Evolutionary conservation across 2,888 invertebrate species (phyloP).

Genomic region (Lissocephala sabroskyi): DNA sequence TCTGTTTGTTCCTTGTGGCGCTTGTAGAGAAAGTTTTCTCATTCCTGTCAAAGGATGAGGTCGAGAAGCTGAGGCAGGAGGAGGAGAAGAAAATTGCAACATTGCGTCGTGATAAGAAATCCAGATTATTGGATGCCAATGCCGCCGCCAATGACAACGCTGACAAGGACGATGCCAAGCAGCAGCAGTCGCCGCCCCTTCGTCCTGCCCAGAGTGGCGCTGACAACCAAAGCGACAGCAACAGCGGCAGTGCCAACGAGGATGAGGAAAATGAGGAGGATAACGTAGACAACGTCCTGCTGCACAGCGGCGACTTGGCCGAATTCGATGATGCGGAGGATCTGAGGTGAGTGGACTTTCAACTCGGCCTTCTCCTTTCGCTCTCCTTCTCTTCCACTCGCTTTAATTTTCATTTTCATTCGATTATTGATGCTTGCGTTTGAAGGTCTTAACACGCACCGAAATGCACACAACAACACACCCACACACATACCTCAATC

Average conservation of each 20-base stretch:
- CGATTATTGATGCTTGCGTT: constrained; percentile 30
- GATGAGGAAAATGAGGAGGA: constrained; percentile 34
- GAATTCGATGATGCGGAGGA: constrained; percentile 63
- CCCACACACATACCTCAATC: constrained; percentile 6
- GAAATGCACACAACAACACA: constrained; percentile 45
- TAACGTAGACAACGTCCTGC: constrained; percentile 45
- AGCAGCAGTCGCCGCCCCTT: too few species aligned
- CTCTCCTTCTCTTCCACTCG: constrained; percentile 1
- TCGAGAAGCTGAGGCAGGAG: constrained; percentile 94
- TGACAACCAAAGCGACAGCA: constrained; percentile 40
- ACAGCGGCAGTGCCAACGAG: constrained; percentile 33
- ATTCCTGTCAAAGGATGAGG: constrained; percentile 93
- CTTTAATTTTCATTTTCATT: constrained; percentile 5
- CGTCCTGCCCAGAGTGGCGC: too few species aligned
- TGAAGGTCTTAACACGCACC: constrained; percentile 47
- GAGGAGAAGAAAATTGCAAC: constrained; percentile 90
- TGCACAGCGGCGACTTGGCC: constrained; percentile 22
- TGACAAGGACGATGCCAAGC: constrained; percentile 55
- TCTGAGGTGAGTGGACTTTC: constrained; percentile 60
- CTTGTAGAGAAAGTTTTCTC: constrained; percentile 91
- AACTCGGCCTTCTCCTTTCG: constrained; percentile 33
- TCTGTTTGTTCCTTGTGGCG: too few species aligned
- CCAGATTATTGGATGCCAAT: constrained; percentile 69
- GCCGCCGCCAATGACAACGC: constrained; percentile 63
- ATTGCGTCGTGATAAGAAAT: constrained; percentile 71